These are phyloP conservation scores for Dichetophora obliterata DNA, from an alignment of 2,888 invertebrate genomes.

Conservation along the genomic window DNA sequence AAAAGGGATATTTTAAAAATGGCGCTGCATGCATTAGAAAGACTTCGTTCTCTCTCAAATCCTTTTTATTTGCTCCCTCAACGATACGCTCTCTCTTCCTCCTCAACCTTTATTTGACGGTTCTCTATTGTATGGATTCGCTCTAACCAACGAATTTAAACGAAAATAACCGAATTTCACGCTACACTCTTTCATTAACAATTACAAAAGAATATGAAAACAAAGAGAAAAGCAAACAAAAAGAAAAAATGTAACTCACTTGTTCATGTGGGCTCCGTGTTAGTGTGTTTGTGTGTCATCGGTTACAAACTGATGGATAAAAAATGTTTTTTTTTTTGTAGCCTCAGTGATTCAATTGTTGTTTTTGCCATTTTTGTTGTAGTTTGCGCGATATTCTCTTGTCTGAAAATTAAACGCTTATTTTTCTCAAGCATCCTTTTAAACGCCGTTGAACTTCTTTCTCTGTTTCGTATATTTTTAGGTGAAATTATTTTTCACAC, in stretches of 20 bases:
- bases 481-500: conserved; percentile 14
- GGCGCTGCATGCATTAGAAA: conserved; percentile 28
- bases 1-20: neutral
- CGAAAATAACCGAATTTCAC: neutral
- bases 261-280: conserved; percentile 11
- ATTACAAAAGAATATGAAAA: neutral
- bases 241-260: neutral
- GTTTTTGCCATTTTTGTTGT: neutral
- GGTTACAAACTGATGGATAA: conserved; percentile 29
- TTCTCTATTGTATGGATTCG: neutral
- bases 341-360: conserved; percentile 30
- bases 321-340: conserved; percentile 31
- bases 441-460: neutral
- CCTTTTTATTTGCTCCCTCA: neutral
- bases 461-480: neutral
- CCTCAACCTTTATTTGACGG: neutral
- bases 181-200: neutral
- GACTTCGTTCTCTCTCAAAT: neutral
- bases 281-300: conserved; percentile 18
- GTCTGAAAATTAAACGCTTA: conserved; percentile 23
- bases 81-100: neutral
- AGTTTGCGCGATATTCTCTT: conserved; percentile 12
- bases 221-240: neutral
- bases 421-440: conserved; percentile 21
- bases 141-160: neutral